phyloP scores from a whole-genome alignment of 1,140 invertebrate species.

The Panulirus ornatus region DNA sequence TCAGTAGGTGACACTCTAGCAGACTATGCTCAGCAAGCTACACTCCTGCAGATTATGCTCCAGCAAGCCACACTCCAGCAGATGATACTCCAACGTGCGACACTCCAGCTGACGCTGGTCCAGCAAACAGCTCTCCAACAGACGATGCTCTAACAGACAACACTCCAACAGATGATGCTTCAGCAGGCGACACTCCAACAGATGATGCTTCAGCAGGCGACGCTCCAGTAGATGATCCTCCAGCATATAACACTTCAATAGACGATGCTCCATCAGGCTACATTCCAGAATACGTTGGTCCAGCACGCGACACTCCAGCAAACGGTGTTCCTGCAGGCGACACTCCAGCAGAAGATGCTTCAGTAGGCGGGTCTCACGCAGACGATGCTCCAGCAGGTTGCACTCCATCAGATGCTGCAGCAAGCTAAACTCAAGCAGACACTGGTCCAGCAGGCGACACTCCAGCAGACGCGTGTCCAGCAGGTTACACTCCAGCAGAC shows the following conservation, averaged over 20 bases:
- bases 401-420: neutral
- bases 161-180: neutral
- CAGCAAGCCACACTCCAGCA: neutral
- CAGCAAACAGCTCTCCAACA: neutral
- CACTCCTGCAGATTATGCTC: neutral
- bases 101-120: neutral
- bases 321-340: neutral
- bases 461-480: neutral
- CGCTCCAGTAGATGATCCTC: neutral
- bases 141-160: neutral
- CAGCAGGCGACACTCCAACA: neutral
- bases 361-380: neutral
- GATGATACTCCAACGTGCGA: neutral
- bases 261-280: neutral
- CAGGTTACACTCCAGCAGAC: neutral
- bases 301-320: neutral
- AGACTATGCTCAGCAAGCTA: neutral
- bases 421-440: neutral
- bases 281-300: neutral
- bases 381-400: neutral
- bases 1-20: neutral
- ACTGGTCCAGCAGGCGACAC: neutral
- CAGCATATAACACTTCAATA: neutral
- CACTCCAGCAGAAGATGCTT: neutral
- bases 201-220: neutral